These are phyloP conservation scores for Abrostola triplasia DNA, from an alignment of 2,888 invertebrate genomes.

Conservation along the genomic window DNA sequence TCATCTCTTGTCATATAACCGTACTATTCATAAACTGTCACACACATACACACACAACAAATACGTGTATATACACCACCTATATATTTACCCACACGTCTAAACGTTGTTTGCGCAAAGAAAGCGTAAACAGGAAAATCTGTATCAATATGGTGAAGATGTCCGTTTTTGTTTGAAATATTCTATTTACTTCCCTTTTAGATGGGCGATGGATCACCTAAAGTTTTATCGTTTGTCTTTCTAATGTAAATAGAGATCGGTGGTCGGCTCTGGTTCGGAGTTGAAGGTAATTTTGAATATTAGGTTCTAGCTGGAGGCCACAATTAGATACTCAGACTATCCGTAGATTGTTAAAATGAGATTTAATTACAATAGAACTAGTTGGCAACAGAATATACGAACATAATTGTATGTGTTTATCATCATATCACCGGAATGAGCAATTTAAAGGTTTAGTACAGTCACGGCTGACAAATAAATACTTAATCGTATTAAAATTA, in stretches of 20 bases:
- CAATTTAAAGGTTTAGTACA: too few species aligned
- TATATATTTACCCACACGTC: neutral
- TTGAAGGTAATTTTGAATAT: too few species aligned
- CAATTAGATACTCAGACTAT: too few species aligned
- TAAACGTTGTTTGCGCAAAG: neutral
- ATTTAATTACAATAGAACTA: too few species aligned
- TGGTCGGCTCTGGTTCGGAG: too few species aligned
- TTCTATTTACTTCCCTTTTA: neutral
- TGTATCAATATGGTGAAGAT: neutral
- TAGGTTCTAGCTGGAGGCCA: too few species aligned
- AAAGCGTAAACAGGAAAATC: slow-evolving; percentile 5
- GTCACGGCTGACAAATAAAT: too few species aligned
- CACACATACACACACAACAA: neutral
- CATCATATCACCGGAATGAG: too few species aligned
- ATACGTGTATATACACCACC: neutral
- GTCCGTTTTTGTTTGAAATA: slow-evolving; percentile 3
- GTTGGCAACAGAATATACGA: too few species aligned
- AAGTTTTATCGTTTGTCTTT: neutral
- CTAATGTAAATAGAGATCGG: neutral
- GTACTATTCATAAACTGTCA: neutral
- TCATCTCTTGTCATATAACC: neutral
- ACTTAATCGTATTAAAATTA: too few species aligned
- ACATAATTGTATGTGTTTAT: too few species aligned
- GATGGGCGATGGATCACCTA: neutral
- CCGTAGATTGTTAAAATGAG: too few species aligned